phyloP scores from a whole-genome alignment of 2,888 invertebrate genomes.

The Perdita meconis region DNA sequence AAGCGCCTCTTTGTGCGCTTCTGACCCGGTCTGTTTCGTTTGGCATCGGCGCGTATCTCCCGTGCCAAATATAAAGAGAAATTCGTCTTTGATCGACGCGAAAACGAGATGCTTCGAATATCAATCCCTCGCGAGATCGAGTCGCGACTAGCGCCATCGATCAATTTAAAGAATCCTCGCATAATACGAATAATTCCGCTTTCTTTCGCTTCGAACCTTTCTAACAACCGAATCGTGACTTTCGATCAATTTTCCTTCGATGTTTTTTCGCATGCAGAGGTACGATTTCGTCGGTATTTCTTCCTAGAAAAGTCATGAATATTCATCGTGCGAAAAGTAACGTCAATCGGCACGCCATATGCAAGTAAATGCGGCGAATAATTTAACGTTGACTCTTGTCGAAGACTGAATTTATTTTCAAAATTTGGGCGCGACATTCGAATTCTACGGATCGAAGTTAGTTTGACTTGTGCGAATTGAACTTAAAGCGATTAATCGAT shows the following conservation, averaged over 20 bases:
- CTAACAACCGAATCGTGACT: too few species aligned
- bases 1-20: conserved; percentile 43
- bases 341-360: background rate
- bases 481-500: conserved; percentile 26
- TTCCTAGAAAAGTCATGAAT: background rate
- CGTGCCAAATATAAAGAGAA: conserved; percentile 51
- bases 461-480: background rate
- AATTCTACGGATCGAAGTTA: too few species aligned
- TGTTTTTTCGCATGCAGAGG: background rate
- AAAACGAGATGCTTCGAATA: conserved; percentile 27
- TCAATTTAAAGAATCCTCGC: conserved; percentile 44
- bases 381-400: too few species aligned
- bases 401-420: too few species aligned
- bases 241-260: background rate
- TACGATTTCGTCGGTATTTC: background rate
- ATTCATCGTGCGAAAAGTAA: background rate
- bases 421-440: too few species aligned
- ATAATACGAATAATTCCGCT: background rate
- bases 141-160: conserved; percentile 43
- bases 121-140: conserved; percentile 24
- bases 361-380: background rate
- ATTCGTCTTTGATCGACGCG: conserved; percentile 39
- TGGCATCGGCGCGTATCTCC: conserved; percentile 64
- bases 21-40: conserved; percentile 60
- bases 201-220: background rate